A percentile compares a stretch with the other conserved stretches of the same genome.
Conservation (phyloP, 2,888 invertebrate genomes). For the Sisyra nigra region DNA sequence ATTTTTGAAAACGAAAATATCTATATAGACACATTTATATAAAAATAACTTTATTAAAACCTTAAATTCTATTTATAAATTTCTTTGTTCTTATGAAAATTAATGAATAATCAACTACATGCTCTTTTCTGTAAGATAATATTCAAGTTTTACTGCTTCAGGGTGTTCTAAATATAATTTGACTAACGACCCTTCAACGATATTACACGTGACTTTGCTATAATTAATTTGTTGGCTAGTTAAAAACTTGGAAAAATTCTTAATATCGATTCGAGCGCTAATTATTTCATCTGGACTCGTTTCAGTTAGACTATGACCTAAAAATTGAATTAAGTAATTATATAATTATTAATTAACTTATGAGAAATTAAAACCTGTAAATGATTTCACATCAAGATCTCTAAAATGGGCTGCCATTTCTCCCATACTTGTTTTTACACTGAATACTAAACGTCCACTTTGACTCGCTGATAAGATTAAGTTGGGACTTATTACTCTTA, state of each 20-base stretch:
- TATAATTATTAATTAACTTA: slow-evolving; percentile 4
- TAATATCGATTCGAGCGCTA: slow-evolving; percentile 55
- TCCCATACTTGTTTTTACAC: slow-evolving; percentile 65
- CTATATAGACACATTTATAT: too few species aligned
- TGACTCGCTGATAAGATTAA: slow-evolving; percentile 57
- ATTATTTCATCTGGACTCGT: slow-evolving; percentile 27
- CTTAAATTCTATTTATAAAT: too few species aligned
- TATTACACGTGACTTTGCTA: slow-evolving; percentile 55
- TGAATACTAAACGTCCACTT: slow-evolving; percentile 51
- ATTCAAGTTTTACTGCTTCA: slow-evolving; percentile 61
- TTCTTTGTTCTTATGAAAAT: too few species aligned
- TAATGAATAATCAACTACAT: too few species aligned
- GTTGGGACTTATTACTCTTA: slow-evolving; percentile 61
- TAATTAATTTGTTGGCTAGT: slow-evolving; percentile 64
- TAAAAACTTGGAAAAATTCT: slow-evolving; percentile 63
- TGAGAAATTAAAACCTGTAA: slow-evolving; percentile 28
- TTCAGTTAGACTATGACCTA: slow-evolving; percentile 28
- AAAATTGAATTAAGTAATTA: slow-evolving; percentile 17
- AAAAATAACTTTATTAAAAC: too few species aligned
- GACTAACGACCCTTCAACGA: slow-evolving; percentile 55
- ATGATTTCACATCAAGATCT: slow-evolving; percentile 47
- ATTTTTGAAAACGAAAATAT: too few species aligned
- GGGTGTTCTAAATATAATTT: slow-evolving; percentile 58
- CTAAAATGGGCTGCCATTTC: slow-evolving; percentile 69
- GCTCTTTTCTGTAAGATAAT: slow-evolving; percentile 58